These are phyloP conservation scores for Isichthys henryi DNA, from an alignment of 2,113 vertebrate genomes.

Conservation along the genomic window DNA sequence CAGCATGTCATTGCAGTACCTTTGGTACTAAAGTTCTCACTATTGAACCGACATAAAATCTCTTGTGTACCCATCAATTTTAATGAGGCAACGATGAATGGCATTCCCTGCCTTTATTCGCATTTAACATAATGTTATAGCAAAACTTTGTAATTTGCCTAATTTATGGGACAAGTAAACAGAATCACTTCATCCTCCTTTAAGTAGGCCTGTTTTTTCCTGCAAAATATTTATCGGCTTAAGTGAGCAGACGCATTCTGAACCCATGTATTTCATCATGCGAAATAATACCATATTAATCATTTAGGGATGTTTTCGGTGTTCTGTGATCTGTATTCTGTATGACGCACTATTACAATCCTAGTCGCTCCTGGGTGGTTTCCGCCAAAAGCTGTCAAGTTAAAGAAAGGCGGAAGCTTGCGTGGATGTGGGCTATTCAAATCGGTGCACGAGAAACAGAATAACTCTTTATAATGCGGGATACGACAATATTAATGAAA, in stretches of 20 bases:
- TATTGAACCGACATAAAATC: not conserved
- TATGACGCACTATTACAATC: not conserved
- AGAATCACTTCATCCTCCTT: not conserved
- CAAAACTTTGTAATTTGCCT: not conserved
- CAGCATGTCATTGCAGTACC: not conserved
- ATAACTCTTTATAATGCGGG: slow-evolving; percentile 53
- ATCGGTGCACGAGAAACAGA: slow-evolving; percentile 33
- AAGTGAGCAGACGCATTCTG: not conserved
- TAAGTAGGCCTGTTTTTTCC: not conserved
- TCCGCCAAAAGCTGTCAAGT: not conserved
- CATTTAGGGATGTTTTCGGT: not conserved
- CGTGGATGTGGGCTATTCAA: not conserved
- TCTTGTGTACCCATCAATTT: not conserved
- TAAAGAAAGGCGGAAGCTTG: not conserved
- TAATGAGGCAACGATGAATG: not conserved
- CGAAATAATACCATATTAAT: not conserved
- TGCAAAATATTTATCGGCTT: not conserved
- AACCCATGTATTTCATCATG: not conserved
- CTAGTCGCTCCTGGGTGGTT: not conserved
- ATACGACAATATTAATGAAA: slow-evolving; percentile 54
- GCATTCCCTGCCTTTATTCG: not conserved
- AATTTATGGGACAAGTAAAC: not conserved
- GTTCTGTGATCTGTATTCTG: not conserved
- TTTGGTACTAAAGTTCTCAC: not conserved
- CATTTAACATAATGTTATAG: not conserved